Conservation (phyloP, 2,797 vertebrate genomes). For the Novumbra hubbsi region DNA sequence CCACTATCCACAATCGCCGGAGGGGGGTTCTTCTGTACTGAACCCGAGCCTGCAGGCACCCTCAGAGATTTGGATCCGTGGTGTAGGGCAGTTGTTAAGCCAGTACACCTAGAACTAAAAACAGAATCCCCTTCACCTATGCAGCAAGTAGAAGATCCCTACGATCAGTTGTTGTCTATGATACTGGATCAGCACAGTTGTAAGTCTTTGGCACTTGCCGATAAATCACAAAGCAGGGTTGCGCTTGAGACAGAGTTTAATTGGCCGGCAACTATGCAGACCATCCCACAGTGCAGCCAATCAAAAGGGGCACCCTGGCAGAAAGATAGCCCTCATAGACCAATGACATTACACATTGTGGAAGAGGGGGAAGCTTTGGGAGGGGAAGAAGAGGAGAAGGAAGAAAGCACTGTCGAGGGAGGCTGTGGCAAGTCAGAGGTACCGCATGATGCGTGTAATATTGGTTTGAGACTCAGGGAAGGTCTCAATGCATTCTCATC, state of each 20-base stretch:
- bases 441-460: slow-evolving; percentile 61
- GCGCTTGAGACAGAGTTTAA: slow-evolving; percentile 32
- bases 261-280: slow-evolving; percentile 43
- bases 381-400: slow-evolving; percentile 44
- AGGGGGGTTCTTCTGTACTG: slow-evolving; percentile 31
- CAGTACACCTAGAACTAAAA: slow-evolving; percentile 14
- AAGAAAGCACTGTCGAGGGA: slow-evolving; percentile 27
- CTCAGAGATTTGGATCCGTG: slow-evolving; percentile 15
- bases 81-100: slow-evolving; percentile 10
- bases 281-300: slow-evolving; percentile 41
- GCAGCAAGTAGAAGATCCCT: slow-evolving; percentile 57
- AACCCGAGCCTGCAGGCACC: slow-evolving; percentile 24
- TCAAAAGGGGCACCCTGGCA: slow-evolving; percentile 43
- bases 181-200: slow-evolving; percentile 43
- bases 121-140: slow-evolving; percentile 24
- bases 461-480: not conserved
- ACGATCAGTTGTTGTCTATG: slow-evolving; percentile 59
- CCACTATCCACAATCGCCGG: slow-evolving; percentile 18
- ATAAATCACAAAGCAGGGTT: slow-evolving; percentile 30
- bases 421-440: slow-evolving; percentile 74
- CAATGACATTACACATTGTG: slow-evolving; percentile 79
- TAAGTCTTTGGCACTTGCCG: not conserved
- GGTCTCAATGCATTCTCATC: too few relatives aligned
- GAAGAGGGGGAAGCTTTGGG: slow-evolving; percentile 80
- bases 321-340: slow-evolving; percentile 50